Base-by-base conservation (phyloP, 2,797 vertebrate species). In the Tiaroga cobitis region DNA sequence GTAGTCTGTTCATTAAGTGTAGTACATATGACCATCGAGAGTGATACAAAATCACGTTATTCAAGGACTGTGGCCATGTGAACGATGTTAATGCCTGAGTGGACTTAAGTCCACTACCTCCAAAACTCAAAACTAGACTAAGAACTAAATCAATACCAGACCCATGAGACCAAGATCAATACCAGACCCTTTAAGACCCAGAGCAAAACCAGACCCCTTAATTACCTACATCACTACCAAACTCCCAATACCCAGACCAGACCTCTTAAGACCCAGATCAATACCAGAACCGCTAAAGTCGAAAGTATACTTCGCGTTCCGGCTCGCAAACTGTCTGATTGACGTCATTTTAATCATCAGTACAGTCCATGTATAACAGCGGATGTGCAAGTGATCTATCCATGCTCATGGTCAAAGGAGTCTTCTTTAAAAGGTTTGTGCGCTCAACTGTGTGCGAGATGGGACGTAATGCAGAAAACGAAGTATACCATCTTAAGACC, bases 141-240 rank as follows among this genome's bases (percentile, higher is more conserved):
- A 63, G 54, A 46, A 24, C 39, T 63, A 43, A 77, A 63, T 63
- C 15, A 79, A 78, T 78, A 65, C 24, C 76, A 43, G 37, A 63
- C n/a, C 39, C 8, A 3, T 13, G 56, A 59, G 37, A 46, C n/a
- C 13, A 2, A 13, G n/a, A 46, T 46, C 39, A 79, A 79, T 32
- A 79, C n/a, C 56, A 65, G 54, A 43, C n/a, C 59, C 24, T n/a
- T 63, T 29, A 26, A 78, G 37, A 43, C 16, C n/a, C 24, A 63
- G 56, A 79, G 43, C 56, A 41, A 43, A 43, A 77, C 51, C 51
- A 39, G 34, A 26, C 24, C 34, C 34, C 15, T 78, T 39, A 16
- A 61, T n/a, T 41, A 41, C 21, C 32, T 16, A 39, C 34, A 56
- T 77, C 51, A 77, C 21, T 54, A 54, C 21, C 51, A 56, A 21